A percentile compares a stretch with the other conserved stretches of the same genome.
phyloP scores from a whole-genome alignment of 2,888 invertebrate genomes.

The Leptopilina syphax region DNA sequence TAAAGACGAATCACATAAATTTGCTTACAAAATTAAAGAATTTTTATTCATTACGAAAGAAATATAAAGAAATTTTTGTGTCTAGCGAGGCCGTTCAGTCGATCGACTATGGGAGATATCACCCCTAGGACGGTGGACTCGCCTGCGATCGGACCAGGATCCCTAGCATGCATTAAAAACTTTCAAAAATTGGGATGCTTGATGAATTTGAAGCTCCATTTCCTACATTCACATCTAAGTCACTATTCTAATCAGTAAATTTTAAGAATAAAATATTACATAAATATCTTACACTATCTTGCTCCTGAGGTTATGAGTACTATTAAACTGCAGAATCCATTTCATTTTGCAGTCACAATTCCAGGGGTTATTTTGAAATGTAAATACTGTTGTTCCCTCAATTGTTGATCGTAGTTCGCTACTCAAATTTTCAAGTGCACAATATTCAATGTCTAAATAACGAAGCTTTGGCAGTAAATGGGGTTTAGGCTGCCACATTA shows the following conservation, averaged over 20 bases:
- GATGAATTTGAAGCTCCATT: too few relatives aligned
- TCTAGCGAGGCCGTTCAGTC: too few relatives aligned
- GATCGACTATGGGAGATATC: too few relatives aligned
- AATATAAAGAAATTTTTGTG: too few relatives aligned
- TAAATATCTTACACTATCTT: slow-evolving; percentile 76
- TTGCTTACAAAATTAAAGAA: too few relatives aligned
- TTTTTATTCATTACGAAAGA: too few relatives aligned
- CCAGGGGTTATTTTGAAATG: slow-evolving; percentile 82
- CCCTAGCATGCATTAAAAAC: too few relatives aligned
- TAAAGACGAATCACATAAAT: too few relatives aligned
- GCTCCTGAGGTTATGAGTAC: slow-evolving; percentile 75
- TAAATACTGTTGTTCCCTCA: slow-evolving; percentile 77
- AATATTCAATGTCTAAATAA: slow-evolving; percentile 77
- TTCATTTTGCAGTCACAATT: slow-evolving; percentile 81
- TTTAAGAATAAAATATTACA: background rate
- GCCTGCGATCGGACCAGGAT: too few relatives aligned
- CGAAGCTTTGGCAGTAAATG: slow-evolving; percentile 76
- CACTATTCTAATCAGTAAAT: background rate
- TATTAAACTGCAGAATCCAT: slow-evolving; percentile 78
- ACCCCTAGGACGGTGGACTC: too few relatives aligned
- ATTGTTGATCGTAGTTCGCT: slow-evolving; percentile 76
- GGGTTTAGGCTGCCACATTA: slow-evolving; percentile 75
- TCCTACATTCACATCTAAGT: too few relatives aligned
- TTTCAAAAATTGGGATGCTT: too few relatives aligned
- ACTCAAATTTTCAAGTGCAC: slow-evolving; percentile 76